Percentiles rank a stretch among this genome's conserved stretches.
phyloP scores from a whole-genome alignment of 2,888 invertebrate species.

The Icerya purchasi region DNA sequence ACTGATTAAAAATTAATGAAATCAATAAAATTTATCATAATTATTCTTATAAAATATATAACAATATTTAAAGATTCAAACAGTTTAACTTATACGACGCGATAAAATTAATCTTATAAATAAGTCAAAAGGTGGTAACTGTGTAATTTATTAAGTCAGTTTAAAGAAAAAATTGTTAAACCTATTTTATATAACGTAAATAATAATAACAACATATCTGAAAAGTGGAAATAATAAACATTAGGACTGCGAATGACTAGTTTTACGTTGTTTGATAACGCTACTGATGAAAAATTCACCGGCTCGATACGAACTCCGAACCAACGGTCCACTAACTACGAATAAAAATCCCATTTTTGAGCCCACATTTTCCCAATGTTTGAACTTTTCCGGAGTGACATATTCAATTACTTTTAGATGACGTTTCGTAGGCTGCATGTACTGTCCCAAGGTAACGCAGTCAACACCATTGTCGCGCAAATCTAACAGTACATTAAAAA shows the following conservation, averaged over 20 bases:
- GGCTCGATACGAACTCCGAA: constrained; percentile 92
- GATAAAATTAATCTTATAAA: no score
- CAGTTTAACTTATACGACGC: no score
- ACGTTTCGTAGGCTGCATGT: constrained; percentile 97
- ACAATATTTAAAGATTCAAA: no score
- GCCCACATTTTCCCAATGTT: constrained; percentile 65
- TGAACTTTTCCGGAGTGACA: constrained; percentile 83
- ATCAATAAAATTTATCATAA: no score
- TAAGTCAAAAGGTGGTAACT: no score
- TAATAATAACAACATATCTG: no score
- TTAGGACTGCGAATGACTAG: constrained; percentile 8
- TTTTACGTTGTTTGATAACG: constrained; percentile 35
- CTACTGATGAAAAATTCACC: constrained; percentile 81
- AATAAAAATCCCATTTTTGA: constrained; percentile 76
- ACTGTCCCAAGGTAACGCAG: constrained; percentile 91
- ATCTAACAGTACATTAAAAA: constrained; percentile 45
- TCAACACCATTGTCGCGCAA: constrained; percentile 64
- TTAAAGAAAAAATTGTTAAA: no score
- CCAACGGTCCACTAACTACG: constrained; percentile 91
- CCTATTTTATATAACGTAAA: no score
- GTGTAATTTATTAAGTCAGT: no score
- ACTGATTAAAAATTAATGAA: no score
- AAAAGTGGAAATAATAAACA: no score
- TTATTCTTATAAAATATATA: no score
- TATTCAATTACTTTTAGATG: constrained; percentile 88